Evolutionary conservation across 2,797 vertebrate genomes (phyloP).

Genomic region (Gila robusta): DNA sequence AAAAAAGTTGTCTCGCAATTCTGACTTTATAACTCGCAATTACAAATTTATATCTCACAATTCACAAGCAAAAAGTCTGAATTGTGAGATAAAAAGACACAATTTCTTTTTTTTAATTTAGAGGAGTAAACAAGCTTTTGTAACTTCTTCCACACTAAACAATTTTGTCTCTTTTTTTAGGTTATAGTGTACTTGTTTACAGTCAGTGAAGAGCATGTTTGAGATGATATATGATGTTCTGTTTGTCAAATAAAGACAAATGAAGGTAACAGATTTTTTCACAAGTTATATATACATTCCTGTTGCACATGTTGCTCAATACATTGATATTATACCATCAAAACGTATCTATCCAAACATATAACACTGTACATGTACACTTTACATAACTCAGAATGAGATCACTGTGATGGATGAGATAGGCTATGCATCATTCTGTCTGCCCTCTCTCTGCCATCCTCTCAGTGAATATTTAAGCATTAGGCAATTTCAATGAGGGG

Average conservation of each 20-base stretch:
- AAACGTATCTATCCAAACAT: not conserved
- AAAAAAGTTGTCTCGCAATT: too few species aligned
- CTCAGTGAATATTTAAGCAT: conserved; percentile 32
- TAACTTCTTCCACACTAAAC: not conserved
- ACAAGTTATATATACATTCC: not conserved
- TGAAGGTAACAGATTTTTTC: too few species aligned
- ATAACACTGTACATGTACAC: not conserved
- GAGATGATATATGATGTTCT: not conserved
- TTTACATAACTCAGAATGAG: conserved; percentile 17
- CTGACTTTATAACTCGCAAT: too few species aligned
- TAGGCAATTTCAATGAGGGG: conserved; percentile 34
- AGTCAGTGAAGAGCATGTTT: not conserved
- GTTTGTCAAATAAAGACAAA: not conserved
- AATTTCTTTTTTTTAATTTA: too few species aligned
- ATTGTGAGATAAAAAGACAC: too few species aligned
- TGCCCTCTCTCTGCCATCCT: not conserved
- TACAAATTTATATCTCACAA: too few species aligned
- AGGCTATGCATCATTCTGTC: conserved; percentile 25
- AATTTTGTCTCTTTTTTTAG: not conserved
- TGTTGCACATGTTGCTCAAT: not conserved
- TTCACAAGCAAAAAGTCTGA: too few species aligned
- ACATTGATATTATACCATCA: not conserved
- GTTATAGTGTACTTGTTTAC: not conserved
- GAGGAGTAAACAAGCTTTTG: not conserved
- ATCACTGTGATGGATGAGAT: conserved; percentile 35